Base-by-base conservation (phyloP, 2,113 vertebrate species). In the Pardalotus punctatus region DNA sequence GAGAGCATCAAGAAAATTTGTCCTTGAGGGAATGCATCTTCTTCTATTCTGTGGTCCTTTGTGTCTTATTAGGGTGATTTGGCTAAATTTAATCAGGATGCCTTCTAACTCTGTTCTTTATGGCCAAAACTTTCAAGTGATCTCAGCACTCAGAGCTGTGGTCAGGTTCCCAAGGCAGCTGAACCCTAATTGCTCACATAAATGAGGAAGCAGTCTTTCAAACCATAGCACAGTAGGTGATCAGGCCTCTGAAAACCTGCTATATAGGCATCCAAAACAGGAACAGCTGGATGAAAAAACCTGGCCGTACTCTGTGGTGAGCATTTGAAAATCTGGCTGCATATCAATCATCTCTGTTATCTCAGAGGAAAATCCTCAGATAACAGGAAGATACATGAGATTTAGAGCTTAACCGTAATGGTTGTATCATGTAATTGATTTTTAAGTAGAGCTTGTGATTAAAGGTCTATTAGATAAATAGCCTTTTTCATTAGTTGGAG, bases 381-480 rank as follows among this genome's bases (percentile, higher is more conserved):
- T 94, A 96, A 96, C 90, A 95, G 76, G 83, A 92, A 95, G 90
- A 93, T 86, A 84, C 60, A 84, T 35, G 86, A 93, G 93, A 94
- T 95, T 96, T 95, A 92, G 85, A 86, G 92, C 88, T 96, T 93
- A 95, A 67, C 90, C 90, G 12, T 88, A 96, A 84, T 70, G 88
- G 65, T 88, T 90, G 77, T 90, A 84, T 94, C 90, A 66, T n/a
- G 31, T 86, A 93, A 94, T 88, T 96, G 93, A 92, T 96, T 96
- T 95, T 95, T 92, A 96, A 96, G 88, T 86, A 90, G 60, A 73
- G 47, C 47, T 90, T 6, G 3, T 88, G 64, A 93, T 95, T 95
- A 93, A 90, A 96, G 77, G 65, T 87, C 86, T 93, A 57, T 96
- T 94, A 94, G 83, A 94, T 87, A 95, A 94, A 92, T 87, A 95